Conservation (phyloP, 2,113 vertebrate genomes). For the Vidua chalybeata region DNA sequence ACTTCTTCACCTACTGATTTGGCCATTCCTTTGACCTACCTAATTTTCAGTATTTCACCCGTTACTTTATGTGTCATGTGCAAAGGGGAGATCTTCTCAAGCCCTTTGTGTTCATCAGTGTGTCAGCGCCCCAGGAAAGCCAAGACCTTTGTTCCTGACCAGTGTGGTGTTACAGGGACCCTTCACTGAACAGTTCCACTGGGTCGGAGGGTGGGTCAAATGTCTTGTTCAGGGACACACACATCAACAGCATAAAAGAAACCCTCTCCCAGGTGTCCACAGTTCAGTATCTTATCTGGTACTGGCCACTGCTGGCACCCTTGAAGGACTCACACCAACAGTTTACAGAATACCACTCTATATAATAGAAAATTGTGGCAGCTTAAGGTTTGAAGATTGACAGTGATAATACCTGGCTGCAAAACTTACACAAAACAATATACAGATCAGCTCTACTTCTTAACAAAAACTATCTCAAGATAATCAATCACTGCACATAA, state of each 20-base stretch:
- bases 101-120: neutral
- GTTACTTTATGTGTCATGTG: neutral
- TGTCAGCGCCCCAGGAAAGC: neutral
- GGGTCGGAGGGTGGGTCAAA: fast-evolving
- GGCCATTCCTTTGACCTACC: neutral
- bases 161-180: neutral
- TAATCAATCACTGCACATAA: neutral
- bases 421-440: neutral
- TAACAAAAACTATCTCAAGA: neutral
- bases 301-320: neutral
- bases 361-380: neutral
- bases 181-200: neutral
- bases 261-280: neutral
- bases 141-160: neutral
- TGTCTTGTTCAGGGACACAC: neutral
- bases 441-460: neutral
- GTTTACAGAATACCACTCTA: neutral
- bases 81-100: neutral
- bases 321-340: neutral
- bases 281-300: neutral
- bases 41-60: neutral
- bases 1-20: neutral
- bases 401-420: neutral
- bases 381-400: neutral
- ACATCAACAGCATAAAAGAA: neutral